Conservation (phyloP, 92 coral and sea anemone species). For the Porites divaricata region DNA sequence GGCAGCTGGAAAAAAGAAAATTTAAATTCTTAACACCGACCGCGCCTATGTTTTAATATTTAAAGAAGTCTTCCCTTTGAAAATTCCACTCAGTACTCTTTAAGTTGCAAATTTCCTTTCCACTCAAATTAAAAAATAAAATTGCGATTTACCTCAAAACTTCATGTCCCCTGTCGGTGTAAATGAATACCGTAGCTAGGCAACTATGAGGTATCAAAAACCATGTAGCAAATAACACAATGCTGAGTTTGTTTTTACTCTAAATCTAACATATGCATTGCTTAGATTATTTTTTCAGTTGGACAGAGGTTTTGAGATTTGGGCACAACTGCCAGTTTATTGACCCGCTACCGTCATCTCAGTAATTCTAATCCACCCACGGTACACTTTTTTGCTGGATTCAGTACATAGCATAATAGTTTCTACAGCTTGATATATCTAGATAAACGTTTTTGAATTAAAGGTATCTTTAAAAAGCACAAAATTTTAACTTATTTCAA, state of each 20-base stretch:
- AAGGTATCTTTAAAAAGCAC: not conserved
- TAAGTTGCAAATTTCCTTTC: too few relatives aligned
- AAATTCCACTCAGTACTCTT: not conserved
- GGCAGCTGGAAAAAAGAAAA: slow-evolving; percentile 38
- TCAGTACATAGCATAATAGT: not conserved
- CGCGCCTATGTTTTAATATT: slow-evolving; percentile 43
- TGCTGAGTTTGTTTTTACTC: slow-evolving; percentile 5
- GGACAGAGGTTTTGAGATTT: not conserved
- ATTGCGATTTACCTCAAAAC: not conserved
- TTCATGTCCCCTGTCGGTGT: not conserved
- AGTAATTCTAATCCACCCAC: not conserved
- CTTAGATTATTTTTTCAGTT: slow-evolving; percentile 28
- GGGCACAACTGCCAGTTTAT: not conserved
- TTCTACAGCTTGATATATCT: not conserved
- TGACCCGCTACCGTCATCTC: not conserved
- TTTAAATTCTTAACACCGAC: slow-evolving; percentile 15
- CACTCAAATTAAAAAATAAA: too few relatives aligned
- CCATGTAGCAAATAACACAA: not conserved
- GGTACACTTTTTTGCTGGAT: not conserved
- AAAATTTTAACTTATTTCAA: not conserved
- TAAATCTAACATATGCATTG: not conserved
- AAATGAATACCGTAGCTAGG: slow-evolving; percentile 1
- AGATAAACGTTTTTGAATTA: not conserved
- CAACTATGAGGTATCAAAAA: slow-evolving; percentile 7
- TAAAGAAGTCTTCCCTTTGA: slow-evolving; percentile 2